phyloP scores from a whole-genome alignment of 2,888 invertebrate species.

The Artemia sinica region DNA sequence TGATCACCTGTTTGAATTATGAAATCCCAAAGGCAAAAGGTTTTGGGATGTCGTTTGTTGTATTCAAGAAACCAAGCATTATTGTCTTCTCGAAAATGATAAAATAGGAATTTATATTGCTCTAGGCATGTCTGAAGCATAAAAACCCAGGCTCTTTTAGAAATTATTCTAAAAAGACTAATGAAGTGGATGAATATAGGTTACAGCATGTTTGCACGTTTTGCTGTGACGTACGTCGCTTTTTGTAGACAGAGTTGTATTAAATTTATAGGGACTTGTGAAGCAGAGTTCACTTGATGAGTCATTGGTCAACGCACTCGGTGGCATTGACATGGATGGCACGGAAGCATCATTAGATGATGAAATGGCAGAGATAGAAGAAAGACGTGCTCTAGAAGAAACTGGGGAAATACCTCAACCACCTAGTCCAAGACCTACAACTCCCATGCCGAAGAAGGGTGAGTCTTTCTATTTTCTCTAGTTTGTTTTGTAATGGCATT shows the following conservation, averaged over 20 bases:
- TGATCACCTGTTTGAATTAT: too few relatives aligned
- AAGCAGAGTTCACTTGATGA: constrained; percentile 85
- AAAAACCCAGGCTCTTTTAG: too few relatives aligned
- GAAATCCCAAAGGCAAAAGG: too few relatives aligned
- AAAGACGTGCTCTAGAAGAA: constrained; percentile 34
- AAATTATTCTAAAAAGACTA: too few relatives aligned
- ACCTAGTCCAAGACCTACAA: constrained; percentile 38
- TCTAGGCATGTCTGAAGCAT: too few relatives aligned
- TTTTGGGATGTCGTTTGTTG: too few relatives aligned
- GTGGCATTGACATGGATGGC: constrained; percentile 49
- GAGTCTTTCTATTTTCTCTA: neutral
- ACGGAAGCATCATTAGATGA: constrained; percentile 36
- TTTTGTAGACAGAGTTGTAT: constrained; percentile 10
- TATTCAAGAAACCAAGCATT: too few relatives aligned
- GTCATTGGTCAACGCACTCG: constrained; percentile 35
- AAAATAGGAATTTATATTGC: too few relatives aligned
- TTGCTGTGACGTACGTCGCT: neutral
- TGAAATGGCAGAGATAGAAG: constrained; percentile 33
- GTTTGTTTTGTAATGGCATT: too few relatives aligned
- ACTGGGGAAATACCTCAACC: constrained; percentile 35
- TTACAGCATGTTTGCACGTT: neutral
- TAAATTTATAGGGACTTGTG: constrained; percentile 47
- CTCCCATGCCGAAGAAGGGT: constrained; percentile 32
- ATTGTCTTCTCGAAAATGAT: too few relatives aligned
- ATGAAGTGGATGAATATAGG: neutral